Evolutionary conservation across 2,113 vertebrate genomes (phyloP).

Genomic region (Cavia aperea): DNA sequence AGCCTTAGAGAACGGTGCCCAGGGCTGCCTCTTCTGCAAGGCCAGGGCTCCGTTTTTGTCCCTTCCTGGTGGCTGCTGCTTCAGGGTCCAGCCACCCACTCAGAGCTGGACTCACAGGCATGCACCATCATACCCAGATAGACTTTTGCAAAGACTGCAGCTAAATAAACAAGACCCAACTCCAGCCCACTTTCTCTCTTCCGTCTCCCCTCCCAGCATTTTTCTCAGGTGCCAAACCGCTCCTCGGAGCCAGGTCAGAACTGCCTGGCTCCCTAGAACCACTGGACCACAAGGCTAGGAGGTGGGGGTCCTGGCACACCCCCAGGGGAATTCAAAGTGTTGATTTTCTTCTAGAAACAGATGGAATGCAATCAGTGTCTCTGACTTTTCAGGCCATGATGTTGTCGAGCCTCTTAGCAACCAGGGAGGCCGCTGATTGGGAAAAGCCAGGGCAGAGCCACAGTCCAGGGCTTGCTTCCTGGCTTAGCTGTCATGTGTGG

Average conservation of each 20-base stretch:
- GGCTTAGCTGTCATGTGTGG: not conserved
- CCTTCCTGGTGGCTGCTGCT: not conserved
- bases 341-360: not conserved
- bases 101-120: not conserved
- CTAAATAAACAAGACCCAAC: slow-evolving; percentile 6
- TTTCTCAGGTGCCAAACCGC: not conserved
- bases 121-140: not conserved
- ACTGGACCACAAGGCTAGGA: not conserved
- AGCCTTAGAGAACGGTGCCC: slow-evolving; percentile 4
- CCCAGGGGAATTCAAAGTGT: not conserved
- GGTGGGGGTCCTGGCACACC: not conserved
- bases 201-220: not conserved
- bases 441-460: slow-evolving; percentile 22
- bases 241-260: not conserved
- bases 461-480: not conserved
- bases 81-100: not conserved
- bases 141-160: not conserved
- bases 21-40: not conserved
- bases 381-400: not conserved
- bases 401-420: slow-evolving; percentile 35
- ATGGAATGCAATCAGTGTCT: not conserved
- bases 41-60: not conserved
- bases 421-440: not conserved
- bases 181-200: slow-evolving; percentile 5
- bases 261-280: not conserved